Base-by-base conservation (phyloP, 53 echinoderm and acorn worm genomes). In the Crossaster papposus region DNA sequence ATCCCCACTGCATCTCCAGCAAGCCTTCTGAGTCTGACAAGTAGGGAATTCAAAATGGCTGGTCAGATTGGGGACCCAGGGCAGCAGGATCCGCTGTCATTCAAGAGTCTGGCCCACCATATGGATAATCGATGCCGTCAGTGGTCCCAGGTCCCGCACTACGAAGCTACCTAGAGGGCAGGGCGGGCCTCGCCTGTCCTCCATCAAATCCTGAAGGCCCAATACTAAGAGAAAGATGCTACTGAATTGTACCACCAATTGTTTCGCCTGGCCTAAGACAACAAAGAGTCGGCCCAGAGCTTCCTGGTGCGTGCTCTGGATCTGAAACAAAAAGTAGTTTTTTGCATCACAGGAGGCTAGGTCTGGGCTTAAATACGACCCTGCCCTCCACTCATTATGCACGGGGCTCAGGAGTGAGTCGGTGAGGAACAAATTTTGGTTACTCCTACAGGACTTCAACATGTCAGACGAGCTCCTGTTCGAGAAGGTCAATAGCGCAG, bases 241-340 rank as follows among this genome's bases (percentile, higher is more conserved):
- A 87, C 80, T 7, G 90, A 89, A 18, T 51, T 90, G 10, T 95
- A 84, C 22, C 79, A 92, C 3, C 88, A 91, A 81, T 32, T 95
- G 20, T 89, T 90, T 33, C 64, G 92, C 13, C 75, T 93, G 17
- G 35, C 62, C 2, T 91, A 95, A 72, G 74, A 54, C 12, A 28
- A 31, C 36, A 78, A 79, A 5, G 95, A 95, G 68, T 77, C 91
- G 33, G 51, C 90, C 0, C 92, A 93, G 26, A 82, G 90, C 11
- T 95, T 95, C 54, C 80, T 94, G 15, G 65, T 93, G 12, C 64
- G 95, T n/a, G 86, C 89, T 12, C 81, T 95, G 78, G 91, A 91
- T 72, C 63, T 95, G 29, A 80, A 89, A 32, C 95, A 95, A 68
- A 89, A 89, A 73, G 87, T 91, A n/a, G 22, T n/a, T 79, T 20